phyloP scores from a whole-genome alignment of 2,888 invertebrate species.

The Timema cristinae region DNA sequence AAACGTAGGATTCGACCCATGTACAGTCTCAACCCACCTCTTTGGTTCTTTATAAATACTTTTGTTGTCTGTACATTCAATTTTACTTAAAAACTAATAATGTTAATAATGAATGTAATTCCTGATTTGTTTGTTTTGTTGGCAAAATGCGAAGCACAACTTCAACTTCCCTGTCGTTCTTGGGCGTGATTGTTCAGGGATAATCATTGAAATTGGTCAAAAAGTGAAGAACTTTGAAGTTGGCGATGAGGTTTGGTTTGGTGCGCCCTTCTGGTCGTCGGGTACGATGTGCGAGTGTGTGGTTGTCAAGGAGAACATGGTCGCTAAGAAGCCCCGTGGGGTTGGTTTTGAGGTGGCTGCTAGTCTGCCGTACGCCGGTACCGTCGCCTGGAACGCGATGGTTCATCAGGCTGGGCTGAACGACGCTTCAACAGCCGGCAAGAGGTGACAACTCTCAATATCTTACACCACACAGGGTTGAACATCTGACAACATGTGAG shows the following conservation, averaged over 20 bases:
- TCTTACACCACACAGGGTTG: no score
- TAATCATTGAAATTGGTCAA: constrained; percentile 57
- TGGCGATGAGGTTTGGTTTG: constrained; percentile 60
- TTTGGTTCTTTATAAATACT: no score
- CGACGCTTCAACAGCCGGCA: constrained; percentile 48
- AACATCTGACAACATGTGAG: no score
- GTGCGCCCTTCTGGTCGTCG: constrained; percentile 54
- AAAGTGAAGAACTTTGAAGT: constrained; percentile 55
- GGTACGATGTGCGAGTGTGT: constrained; percentile 56
- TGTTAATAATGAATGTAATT: not conserved
- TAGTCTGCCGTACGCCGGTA: constrained; percentile 57
- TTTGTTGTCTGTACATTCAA: no score
- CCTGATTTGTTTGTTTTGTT: no score
- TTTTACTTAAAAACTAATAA: no score
- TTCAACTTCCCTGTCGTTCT: constrained; percentile 51
- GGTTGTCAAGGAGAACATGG: constrained; percentile 50
- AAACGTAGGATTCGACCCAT: no score
- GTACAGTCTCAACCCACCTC: no score
- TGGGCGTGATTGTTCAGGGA: constrained; percentile 60
- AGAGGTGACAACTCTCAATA: constrained; percentile 44
- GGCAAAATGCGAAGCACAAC: no score
- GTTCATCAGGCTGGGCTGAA: constrained; percentile 47
- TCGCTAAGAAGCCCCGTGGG: constrained; percentile 52
- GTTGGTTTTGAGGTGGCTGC: constrained; percentile 58
- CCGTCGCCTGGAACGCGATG: constrained; percentile 53